These are phyloP conservation scores for Porites cylindrica DNA, from an alignment of 92 coral and sea anemone species.

Conservation along the genomic window DNA sequence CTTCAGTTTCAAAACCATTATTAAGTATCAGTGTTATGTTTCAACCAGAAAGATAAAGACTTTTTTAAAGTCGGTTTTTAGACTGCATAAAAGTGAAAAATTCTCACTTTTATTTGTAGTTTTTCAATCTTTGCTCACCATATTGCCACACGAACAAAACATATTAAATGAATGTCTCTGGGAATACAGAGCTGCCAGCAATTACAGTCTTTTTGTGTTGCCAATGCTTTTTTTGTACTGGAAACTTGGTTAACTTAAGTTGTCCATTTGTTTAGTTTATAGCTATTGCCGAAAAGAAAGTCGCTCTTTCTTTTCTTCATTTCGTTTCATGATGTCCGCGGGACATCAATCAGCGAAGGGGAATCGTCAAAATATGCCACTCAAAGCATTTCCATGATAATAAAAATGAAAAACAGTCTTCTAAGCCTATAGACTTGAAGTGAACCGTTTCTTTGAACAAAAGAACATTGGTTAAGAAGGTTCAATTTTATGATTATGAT, in stretches of 20 bases:
- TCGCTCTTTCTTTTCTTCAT: constrained; percentile 1
- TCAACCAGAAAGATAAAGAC: too few species aligned
- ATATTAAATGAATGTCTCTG: neutral
- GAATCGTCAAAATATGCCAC: neutral
- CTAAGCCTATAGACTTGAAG: neutral
- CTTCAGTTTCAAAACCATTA: neutral
- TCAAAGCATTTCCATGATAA: neutral
- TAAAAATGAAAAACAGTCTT: neutral
- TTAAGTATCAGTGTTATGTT: neutral
- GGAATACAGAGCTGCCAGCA: neutral
- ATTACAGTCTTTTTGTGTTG: neutral
- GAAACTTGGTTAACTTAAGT: neutral
- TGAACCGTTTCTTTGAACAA: neutral
- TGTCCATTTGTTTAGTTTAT: neutral
- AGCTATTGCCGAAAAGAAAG: neutral
- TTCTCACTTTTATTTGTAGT: neutral
- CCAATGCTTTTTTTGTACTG: neutral
- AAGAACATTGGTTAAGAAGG: neutral
- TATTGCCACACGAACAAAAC: neutral
- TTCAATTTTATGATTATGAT: neutral
- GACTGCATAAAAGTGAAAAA: too few species aligned
- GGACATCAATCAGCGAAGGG: neutral
- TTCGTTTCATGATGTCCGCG: neutral
- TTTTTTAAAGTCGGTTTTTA: neutral
- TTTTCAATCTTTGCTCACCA: too few species aligned